phyloP scores from a whole-genome alignment of 2,113 vertebrate genomes.

The Acanthochromis polyacanthus region DNA sequence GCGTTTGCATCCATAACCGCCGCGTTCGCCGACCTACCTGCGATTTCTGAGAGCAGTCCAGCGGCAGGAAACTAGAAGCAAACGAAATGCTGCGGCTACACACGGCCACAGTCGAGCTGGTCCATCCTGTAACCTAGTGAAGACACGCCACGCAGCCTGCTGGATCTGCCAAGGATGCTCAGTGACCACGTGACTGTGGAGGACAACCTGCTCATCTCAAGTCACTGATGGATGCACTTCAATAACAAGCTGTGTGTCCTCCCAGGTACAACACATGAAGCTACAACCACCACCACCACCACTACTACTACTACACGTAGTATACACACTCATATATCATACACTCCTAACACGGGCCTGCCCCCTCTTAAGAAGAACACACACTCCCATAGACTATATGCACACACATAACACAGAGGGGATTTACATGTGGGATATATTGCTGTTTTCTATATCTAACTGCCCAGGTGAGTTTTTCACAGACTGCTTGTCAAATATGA shows the following conservation, averaged over 20 bases:
- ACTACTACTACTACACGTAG: not conserved
- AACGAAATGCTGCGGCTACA: constrained; percentile 25
- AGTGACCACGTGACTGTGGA: constrained; percentile 68
- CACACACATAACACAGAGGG: no score
- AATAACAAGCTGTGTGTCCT: not conserved
- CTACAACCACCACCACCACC: not conserved
- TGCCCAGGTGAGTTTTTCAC: no score
- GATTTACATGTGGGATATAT: no score
- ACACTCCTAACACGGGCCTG: no score
- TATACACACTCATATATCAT: no score
- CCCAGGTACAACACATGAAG: not conserved
- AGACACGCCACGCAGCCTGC: constrained; percentile 58
- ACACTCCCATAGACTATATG: no score
- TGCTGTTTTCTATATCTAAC: no score
- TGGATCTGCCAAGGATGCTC: constrained; percentile 66
- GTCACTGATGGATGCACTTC: constrained; percentile 14
- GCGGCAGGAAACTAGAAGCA: not conserved
- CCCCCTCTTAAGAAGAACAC: no score
- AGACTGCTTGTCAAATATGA: no score
- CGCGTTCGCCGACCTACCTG: constrained; percentile 63
- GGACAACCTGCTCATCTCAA: constrained; percentile 58
- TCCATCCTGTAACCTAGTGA: constrained; percentile 41
- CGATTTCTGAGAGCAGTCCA: constrained; percentile 41
- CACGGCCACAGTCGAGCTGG: not conserved
- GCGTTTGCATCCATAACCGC: not conserved